phyloP scores from a whole-genome alignment of 2,888 invertebrate species.

The Rhingia rostrata region DNA sequence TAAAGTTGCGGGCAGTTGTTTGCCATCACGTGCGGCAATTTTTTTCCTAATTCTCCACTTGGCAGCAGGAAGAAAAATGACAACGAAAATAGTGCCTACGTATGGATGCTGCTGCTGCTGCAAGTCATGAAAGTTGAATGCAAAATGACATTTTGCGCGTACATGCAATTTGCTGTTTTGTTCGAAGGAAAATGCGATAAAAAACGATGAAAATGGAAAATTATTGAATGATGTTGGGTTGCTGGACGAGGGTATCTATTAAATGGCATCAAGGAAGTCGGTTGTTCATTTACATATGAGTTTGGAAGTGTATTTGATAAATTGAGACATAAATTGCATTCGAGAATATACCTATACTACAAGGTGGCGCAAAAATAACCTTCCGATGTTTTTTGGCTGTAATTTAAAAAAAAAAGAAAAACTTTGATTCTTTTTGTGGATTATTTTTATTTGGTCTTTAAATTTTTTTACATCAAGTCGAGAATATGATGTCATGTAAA shows the following conservation, averaged over 20 bases:
- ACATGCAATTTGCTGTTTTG: constrained; percentile 28
- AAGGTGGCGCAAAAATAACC: too few relatives aligned
- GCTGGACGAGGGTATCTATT: constrained; percentile 43
- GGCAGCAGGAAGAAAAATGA: constrained; percentile 47
- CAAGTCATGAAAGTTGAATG: constrained; percentile 32
- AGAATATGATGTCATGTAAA: too few relatives aligned
- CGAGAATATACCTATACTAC: too few relatives aligned
- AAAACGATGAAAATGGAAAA: constrained; percentile 32
- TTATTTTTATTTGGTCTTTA: too few relatives aligned
- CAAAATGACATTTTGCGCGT: constrained; percentile 32
- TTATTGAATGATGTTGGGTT: constrained; percentile 43
- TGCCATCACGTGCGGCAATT: constrained; percentile 31
- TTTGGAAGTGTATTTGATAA: too few relatives aligned
- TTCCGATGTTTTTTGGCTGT: too few relatives aligned
- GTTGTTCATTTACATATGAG: constrained; percentile 15
- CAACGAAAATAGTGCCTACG: constrained; percentile 10
- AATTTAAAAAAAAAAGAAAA: too few relatives aligned
- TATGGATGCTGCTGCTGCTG: constrained; percentile 34
- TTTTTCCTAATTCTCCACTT: background rate
- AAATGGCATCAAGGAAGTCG: constrained; percentile 61
- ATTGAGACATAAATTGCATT: too few relatives aligned
- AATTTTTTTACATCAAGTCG: too few relatives aligned
- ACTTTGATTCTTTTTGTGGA: too few relatives aligned
- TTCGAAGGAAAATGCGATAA: background rate
- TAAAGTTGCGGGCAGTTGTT: constrained; percentile 27